Evolutionary conservation across 2,113 vertebrate genomes (phyloP), one percentile per base, ranked within the genome.

Genomic region (Alligator mississippiensis): DNA sequence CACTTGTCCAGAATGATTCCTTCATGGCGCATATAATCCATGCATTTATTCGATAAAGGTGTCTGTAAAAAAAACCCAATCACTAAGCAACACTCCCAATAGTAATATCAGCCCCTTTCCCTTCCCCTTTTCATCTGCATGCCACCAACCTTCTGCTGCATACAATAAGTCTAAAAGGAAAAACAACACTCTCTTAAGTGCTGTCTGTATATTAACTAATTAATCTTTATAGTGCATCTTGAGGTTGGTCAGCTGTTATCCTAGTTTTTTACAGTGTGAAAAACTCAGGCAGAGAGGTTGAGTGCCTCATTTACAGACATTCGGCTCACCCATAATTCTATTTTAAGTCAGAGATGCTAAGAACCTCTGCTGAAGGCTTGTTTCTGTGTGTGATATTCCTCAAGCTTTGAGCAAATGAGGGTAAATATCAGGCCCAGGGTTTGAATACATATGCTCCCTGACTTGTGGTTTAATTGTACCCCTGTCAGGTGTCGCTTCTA

Each of bases 131-230:
- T 87, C 21, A n/a, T 88, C 82, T 87, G 77, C n/a, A 1, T 77
- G 59, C 70, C 64, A 89, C 6, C 18, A 66, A 16, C 47, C 80
- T 95, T 92, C 82, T 89, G 59, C 24, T 75, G 70, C n/a, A 61
- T 22, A 57, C 90, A 87, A 58, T 54, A 93, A 90, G 11, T 54
- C 74, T 80, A 92, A 84, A 89, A 91, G 62, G 86, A 58, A 61
- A 93, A 85, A 70, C 70, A 90, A 75, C 22, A 84, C 1, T 64
- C 47, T 86, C 34, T 91, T 72, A 87, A 84, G 88, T 91, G 77
- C 86, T 64, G 89, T 93, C 63, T 60, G 95, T 93, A 94, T 88
- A 88, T 82, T 88, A 95, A 95, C 87, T 91, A 97, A 94, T 97
- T 96, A 84, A 59, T 93, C 64, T 93, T 93, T 70, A 84, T 0